Percentiles rank a stretch among this genome's conserved stretches.
Evolutionary conservation across 1,140 invertebrate species (phyloP).

Genomic region (Aporrectodea caliginosa): DNA sequence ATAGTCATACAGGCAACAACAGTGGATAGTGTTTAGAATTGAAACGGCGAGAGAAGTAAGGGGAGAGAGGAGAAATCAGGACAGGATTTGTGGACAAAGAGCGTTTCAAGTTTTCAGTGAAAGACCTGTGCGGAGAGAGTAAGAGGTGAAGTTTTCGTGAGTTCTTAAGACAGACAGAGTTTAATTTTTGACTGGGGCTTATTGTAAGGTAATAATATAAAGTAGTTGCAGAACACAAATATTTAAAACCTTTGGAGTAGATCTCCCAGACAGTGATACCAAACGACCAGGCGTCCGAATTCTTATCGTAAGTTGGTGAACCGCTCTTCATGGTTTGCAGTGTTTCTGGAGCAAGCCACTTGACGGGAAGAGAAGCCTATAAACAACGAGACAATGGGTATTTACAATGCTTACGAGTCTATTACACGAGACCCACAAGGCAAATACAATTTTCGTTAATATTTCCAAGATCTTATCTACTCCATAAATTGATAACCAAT

Average conservation of each 20-base stretch:
- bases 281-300: constrained; percentile 54
- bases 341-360: constrained; percentile 55
- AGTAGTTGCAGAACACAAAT: too few species aligned
- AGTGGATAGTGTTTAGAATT: too few species aligned
- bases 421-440: neutral
- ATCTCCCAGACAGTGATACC: constrained; percentile 52
- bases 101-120: neutral
- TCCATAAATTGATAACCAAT: neutral
- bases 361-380: constrained; percentile 43
- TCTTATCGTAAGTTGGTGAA: constrained; percentile 44
- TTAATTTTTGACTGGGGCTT: too few species aligned
- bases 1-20: too few species aligned
- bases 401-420: neutral
- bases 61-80: too few species aligned
- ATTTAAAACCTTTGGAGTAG: constrained; percentile 28
- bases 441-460: neutral
- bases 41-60: too few species aligned
- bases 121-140: neutral
- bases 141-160: neutral
- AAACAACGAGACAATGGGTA: neutral
- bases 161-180: neutral
- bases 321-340: constrained; percentile 39
- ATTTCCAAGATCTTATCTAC: neutral
- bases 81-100: neutral
- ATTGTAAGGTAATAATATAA: too few species aligned